These are phyloP conservation scores for Iguana delicatissima DNA, from an alignment of 2,797 vertebrate species.

Conservation along the genomic window DNA sequence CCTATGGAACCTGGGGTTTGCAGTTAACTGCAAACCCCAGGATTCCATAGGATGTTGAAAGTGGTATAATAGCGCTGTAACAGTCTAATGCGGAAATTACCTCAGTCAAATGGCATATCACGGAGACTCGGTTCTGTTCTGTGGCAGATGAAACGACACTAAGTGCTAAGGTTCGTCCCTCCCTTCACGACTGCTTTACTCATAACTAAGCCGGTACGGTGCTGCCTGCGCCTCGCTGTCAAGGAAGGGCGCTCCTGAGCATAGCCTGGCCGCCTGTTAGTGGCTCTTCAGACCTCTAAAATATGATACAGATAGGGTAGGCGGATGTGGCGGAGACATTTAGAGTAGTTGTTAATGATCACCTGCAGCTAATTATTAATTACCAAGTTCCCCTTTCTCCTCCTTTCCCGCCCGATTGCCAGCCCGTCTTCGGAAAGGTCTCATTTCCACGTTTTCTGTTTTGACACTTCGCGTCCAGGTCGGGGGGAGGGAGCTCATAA, in stretches of 20 bases:
- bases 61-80: no score
- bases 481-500: conserved; percentile 78
- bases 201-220: not conserved
- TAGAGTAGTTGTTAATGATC: conserved; percentile 57
- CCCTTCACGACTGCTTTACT: no score
- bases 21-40: no score
- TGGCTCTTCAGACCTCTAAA: conserved; percentile 47
- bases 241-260: no score
- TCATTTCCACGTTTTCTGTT: conserved; percentile 73
- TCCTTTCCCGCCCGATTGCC: conserved; percentile 63
- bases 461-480: conserved; percentile 84
- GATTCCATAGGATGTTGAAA: no score
- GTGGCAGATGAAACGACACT: no score
- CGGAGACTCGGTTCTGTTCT: no score
- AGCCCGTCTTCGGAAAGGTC: conserved; percentile 65
- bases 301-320: conserved; percentile 39
- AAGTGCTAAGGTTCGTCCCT: no score
- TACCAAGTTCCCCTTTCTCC: conserved; percentile 21
- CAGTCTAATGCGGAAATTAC: no score
- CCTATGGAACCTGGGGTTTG: no score
- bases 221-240: no score
- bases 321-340: conserved; percentile 3
- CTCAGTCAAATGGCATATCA: not conserved
- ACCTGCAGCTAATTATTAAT: conserved; percentile 50
- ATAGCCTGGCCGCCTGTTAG: conserved; percentile 24